phyloP scores from a whole-genome alignment of 2,888 invertebrate species.

The Campoletis raptor region DNA sequence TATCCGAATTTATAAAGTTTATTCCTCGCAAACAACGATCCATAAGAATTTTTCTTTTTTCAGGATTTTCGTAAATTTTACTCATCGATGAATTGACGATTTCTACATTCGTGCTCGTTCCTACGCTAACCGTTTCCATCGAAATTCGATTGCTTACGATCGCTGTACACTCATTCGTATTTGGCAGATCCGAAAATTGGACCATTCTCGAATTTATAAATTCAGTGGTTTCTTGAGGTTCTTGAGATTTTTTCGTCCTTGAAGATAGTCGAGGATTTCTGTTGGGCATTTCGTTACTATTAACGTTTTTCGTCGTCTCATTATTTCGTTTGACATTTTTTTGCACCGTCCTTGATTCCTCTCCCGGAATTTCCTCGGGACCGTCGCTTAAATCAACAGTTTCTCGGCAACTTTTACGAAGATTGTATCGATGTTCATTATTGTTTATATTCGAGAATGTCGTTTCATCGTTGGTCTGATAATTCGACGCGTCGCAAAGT shows the following conservation, averaged over 20 bases:
- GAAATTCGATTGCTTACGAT: not conserved
- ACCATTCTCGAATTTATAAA: not conserved
- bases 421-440: slow-evolving; percentile 51
- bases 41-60: slow-evolving; percentile 16
- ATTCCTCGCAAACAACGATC: slow-evolving; percentile 28
- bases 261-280: not conserved
- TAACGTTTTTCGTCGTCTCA: not conserved
- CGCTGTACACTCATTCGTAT: not conserved
- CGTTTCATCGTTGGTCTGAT: slow-evolving; percentile 21
- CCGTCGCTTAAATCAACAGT: slow-evolving; percentile 45
- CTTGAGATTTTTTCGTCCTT: not conserved
- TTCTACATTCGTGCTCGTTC: not conserved
- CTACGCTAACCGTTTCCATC: not conserved
- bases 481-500: slow-evolving; percentile 66
- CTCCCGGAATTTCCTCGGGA: not conserved
- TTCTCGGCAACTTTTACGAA: slow-evolving; percentile 39
- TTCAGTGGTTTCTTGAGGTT: not conserved
- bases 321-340: not conserved
- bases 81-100: not conserved
- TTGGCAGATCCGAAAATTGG: not conserved
- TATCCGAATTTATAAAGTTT: not conserved
- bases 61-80: slow-evolving; percentile 11
- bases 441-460: not conserved
- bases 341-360: not conserved
- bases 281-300: not conserved